Conservation (phyloP, 1,140 invertebrate species). For the Araneus ventricosus region DNA sequence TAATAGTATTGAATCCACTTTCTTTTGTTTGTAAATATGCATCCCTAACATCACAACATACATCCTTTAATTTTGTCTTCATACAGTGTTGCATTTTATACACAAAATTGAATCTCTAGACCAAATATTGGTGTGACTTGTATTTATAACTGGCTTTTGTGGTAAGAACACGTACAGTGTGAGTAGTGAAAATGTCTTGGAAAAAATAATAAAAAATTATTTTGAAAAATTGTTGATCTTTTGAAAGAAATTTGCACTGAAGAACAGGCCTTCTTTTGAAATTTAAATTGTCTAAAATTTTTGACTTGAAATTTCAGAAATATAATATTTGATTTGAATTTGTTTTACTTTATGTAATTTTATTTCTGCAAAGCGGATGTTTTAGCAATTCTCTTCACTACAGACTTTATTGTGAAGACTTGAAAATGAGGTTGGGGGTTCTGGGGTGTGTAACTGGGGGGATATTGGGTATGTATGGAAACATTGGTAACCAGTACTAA, state of each 20-base stretch:
- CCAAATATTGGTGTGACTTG: constrained; percentile 69
- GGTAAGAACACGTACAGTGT: constrained; percentile 54
- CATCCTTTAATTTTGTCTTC: constrained; percentile 70
- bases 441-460: too few species aligned
- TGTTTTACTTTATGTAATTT: too few species aligned
- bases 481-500: too few species aligned
- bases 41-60: background rate
- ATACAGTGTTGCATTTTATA: constrained; percentile 67
- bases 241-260: background rate
- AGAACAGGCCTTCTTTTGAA: too few species aligned
- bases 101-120: constrained; percentile 71
- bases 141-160: constrained; percentile 73
- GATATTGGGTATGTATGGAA: too few species aligned
- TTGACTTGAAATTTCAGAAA: too few species aligned
- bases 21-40: background rate
- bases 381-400: too few species aligned
- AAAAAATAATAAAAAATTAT: constrained; percentile 68
- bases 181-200: constrained; percentile 58
- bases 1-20: background rate
- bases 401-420: too few species aligned
- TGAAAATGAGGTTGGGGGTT: too few species aligned
- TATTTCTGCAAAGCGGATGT: too few species aligned
- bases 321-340: too few species aligned
- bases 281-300: too few species aligned
- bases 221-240: constrained; percentile 50